These are phyloP conservation scores for Spisula subtruncata DNA, from an alignment of 2,888 invertebrate genomes.

Conservation along the genomic window DNA sequence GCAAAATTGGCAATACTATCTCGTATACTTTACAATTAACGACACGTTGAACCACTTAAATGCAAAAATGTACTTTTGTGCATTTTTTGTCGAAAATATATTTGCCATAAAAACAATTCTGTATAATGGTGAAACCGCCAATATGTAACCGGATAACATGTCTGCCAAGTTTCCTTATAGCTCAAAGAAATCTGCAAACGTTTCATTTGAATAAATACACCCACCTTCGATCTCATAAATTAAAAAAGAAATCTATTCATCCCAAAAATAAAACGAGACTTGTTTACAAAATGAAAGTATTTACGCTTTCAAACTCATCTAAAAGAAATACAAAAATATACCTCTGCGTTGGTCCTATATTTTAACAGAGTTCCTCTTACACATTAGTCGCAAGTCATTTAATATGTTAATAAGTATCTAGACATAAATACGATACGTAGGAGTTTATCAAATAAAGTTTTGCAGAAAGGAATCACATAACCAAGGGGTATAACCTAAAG, in stretches of 20 bases:
- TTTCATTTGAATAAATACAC: not conserved
- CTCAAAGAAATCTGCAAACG: not conserved
- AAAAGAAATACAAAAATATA: conserved; percentile 7
- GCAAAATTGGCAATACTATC: too few species aligned
- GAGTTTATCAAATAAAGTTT: not conserved
- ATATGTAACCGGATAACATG: not conserved
- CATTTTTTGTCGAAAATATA: too few species aligned
- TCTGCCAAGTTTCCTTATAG: not conserved
- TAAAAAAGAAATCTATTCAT: not conserved
- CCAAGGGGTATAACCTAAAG: too few species aligned
- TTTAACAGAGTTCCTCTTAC: not conserved
- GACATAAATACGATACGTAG: not conserved
- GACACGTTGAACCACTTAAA: too few species aligned
- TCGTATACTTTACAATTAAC: too few species aligned
- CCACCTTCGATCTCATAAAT: not conserved
- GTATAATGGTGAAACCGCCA: not conserved
- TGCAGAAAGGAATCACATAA: not conserved
- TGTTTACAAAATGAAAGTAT: not conserved
- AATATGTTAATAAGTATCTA: not conserved
- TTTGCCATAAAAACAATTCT: not conserved
- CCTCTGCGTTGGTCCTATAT: not conserved
- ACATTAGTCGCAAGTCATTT: not conserved
- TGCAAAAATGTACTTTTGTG: too few species aligned
- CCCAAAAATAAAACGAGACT: not conserved
- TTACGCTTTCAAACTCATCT: not conserved